phyloP scores from a whole-genome alignment of 2,797 vertebrate genomes.

The Sebastes matsubarae region DNA sequence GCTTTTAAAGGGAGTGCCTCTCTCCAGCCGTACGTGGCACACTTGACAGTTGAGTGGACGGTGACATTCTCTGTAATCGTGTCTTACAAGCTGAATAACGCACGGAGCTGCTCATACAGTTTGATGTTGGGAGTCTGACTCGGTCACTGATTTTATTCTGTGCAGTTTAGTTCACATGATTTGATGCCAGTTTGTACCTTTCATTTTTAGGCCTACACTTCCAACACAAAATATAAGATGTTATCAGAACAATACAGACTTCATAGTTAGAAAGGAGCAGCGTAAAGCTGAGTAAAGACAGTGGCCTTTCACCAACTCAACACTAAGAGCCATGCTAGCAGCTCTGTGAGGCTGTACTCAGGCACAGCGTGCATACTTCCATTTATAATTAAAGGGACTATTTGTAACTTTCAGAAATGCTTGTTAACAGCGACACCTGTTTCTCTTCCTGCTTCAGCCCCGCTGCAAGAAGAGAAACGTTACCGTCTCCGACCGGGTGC shows the following conservation, averaged over 20 bases:
- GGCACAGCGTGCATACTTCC: too few species aligned
- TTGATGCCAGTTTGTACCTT: background rate
- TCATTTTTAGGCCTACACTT: background rate
- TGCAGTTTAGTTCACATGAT: background rate
- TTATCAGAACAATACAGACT: background rate
- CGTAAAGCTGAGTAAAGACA: background rate
- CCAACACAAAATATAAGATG: background rate
- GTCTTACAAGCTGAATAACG: background rate
- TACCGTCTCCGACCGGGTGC: too few species aligned
- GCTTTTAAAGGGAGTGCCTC: slow-evolving; percentile 7
- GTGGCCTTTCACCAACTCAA: too few species aligned
- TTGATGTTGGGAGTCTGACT: background rate
- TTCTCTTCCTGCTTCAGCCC: too few species aligned
- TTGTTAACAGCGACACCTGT: too few species aligned
- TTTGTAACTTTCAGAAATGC: too few species aligned
- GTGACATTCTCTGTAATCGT: background rate
- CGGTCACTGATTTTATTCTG: background rate
- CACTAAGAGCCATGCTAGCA: too few species aligned
- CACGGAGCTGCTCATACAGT: background rate
- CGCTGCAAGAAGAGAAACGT: too few species aligned
- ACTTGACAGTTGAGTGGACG: background rate
- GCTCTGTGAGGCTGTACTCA: too few species aligned
- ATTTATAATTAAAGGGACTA: too few species aligned
- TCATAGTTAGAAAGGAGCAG: background rate
- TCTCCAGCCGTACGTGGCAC: background rate